Percentiles rank a stretch among this genome's conserved stretches.
Conservation (phyloP, 2,888 invertebrate genomes). For the Meta bourneti region DNA sequence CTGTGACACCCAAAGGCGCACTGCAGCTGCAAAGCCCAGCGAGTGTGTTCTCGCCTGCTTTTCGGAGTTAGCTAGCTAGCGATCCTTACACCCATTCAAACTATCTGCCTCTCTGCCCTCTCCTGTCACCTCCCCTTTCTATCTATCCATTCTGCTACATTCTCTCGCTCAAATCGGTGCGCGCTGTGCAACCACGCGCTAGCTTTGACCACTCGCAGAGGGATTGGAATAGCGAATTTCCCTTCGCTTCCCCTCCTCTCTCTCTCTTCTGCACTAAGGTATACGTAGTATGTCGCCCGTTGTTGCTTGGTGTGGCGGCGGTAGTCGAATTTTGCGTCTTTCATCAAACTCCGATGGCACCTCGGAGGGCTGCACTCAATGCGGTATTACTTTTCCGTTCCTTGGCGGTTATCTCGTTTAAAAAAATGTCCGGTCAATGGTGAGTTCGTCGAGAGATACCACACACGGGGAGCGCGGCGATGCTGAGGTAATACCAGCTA, state of each 20-base stretch:
- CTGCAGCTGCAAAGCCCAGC: slow-evolving; percentile 49
- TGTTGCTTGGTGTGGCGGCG: slow-evolving; percentile 53
- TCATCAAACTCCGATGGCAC: slow-evolving; percentile 34
- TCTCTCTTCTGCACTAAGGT: slow-evolving; percentile 60
- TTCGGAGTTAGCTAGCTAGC: slow-evolving; percentile 32
- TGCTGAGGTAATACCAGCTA: slow-evolving; percentile 68
- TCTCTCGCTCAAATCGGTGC: slow-evolving; percentile 72
- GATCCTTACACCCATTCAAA: slow-evolving; percentile 36
- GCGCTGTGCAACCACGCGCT: slow-evolving; percentile 75
- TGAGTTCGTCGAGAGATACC: slow-evolving; percentile 24
- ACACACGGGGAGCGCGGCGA: slow-evolving; percentile 26
- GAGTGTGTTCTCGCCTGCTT: slow-evolving; percentile 22
- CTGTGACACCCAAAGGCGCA: slow-evolving; percentile 66
- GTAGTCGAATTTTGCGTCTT: slow-evolving; percentile 69
- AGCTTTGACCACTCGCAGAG: slow-evolving; percentile 76
- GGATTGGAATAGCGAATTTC: slow-evolving; percentile 76
- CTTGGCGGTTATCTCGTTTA: slow-evolving; percentile 2
- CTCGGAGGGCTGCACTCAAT: slow-evolving; percentile 18
- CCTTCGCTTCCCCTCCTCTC: slow-evolving; percentile 42
- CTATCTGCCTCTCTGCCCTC: slow-evolving; percentile 33
- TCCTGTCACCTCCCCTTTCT: slow-evolving; percentile 20
- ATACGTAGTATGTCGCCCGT: slow-evolving; percentile 75
- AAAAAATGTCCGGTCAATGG: slow-evolving; percentile 44
- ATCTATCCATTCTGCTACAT: slow-evolving; percentile 47
- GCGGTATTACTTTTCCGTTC: slow-evolving; percentile 9